Conservation (phyloP, 30 jellyfish, hydroid and myxozoan species). For the Aurelia coerulea region DNA sequence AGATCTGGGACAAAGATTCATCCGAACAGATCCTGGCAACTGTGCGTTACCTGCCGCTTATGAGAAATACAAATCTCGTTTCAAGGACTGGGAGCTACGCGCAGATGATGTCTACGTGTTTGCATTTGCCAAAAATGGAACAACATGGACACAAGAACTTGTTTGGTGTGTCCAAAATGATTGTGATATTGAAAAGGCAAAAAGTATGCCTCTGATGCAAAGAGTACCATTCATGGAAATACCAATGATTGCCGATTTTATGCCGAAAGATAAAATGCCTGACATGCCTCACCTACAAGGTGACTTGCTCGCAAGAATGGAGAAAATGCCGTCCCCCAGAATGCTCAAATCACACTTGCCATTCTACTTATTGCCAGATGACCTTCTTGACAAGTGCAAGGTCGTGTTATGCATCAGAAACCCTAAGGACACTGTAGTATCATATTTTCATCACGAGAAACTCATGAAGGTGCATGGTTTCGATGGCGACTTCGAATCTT, state of each 20-base stretch:
- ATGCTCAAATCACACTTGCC: conserved; percentile 39
- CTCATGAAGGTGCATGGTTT: not conserved
- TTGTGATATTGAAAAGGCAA: not conserved
- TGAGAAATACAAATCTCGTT: conserved; percentile 24
- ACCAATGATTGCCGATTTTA: not conserved
- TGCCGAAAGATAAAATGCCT: not conserved
- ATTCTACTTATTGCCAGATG: conserved; percentile 39
- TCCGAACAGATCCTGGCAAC: conserved; percentile 53
- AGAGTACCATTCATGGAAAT: conserved; percentile 20
- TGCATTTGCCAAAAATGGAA: conserved; percentile 47
- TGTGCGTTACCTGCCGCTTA: conserved; percentile 29
- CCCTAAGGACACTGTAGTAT: conserved; percentile 54
- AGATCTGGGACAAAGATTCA: not conserved
- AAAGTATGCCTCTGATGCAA: not conserved
- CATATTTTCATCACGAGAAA: conserved; percentile 40
- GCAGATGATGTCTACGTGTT: conserved; percentile 35
- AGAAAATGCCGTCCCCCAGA: conserved; percentile 39
- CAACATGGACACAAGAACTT: conserved; percentile 56
- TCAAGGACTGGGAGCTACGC: conserved; percentile 15
- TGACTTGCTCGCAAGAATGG: not conserved
- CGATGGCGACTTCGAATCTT: conserved; percentile 18
- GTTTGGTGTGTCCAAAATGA: conserved; percentile 23
- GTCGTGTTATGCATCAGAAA: conserved; percentile 44
- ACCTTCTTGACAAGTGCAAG: conserved; percentile 41
- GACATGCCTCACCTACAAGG: not conserved